Evolutionary conservation across 2,888 invertebrate species (phyloP).

Genomic region (Thysanoteuthis rhombus): DNA sequence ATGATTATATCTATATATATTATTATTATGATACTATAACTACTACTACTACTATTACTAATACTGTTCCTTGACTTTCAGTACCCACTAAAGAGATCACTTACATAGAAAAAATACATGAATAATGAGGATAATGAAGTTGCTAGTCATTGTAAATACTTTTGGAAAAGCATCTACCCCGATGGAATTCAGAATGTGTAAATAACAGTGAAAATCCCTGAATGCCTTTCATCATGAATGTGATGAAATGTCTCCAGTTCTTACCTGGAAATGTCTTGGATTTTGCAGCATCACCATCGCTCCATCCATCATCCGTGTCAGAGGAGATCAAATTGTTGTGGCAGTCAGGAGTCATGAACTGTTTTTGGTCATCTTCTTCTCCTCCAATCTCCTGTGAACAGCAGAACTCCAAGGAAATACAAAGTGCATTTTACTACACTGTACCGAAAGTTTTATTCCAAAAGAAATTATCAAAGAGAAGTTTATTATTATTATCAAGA

Average conservation of each 20-base stretch:
- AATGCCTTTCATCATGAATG: background rate
- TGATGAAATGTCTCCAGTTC: background rate
- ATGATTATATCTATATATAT: no score
- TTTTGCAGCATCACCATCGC: background rate
- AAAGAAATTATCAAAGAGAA: background rate
- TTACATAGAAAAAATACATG: no score
- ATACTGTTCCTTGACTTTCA: no score
- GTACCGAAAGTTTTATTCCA: background rate
- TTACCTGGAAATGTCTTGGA: background rate
- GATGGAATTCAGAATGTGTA: background rate
- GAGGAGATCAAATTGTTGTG: constrained; percentile 12
- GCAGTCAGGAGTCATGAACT: background rate
- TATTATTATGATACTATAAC: no score
- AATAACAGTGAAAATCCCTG: background rate
- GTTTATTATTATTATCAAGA: background rate
- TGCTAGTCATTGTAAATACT: no score
- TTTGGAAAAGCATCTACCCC: no score
- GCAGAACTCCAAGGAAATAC: constrained; percentile 12
- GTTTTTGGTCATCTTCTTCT: background rate
- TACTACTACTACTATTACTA: no score
- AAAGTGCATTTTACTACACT: constrained; percentile 12
- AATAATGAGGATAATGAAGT: no score
- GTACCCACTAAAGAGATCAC: no score
- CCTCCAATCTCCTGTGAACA: constrained; percentile 12
- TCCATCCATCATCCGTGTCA: background rate